Conservation (phyloP, 1,140 invertebrate genomes). For the Sitophilus oryzae region DNA sequence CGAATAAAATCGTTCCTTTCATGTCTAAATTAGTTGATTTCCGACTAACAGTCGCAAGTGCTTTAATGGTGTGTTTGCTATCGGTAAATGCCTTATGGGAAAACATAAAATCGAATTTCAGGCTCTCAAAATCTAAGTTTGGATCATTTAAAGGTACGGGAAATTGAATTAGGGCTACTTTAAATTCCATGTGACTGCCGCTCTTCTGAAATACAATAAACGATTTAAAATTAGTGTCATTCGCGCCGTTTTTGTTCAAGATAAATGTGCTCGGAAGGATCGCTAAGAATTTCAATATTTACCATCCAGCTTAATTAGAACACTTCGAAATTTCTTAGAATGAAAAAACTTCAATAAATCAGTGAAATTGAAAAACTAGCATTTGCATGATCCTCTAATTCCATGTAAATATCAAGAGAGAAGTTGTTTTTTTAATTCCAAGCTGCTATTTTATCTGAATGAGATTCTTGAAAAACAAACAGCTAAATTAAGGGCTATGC, state of each 20-base stretch:
- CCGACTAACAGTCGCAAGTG: constrained; percentile 40
- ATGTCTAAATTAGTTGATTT: constrained; percentile 45
- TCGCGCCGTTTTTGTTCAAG: background rate
- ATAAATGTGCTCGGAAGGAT: background rate
- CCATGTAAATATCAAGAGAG: too few relatives aligned
- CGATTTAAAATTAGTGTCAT: constrained; percentile 9
- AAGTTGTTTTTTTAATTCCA: too few relatives aligned
- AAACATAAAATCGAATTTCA: constrained; percentile 50
- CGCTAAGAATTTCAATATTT: background rate
- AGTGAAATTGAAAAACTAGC: too few relatives aligned
- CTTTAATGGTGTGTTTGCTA: constrained; percentile 39
- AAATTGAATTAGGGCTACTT: constrained; percentile 42
- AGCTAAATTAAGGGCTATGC: too few relatives aligned
- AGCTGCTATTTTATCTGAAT: too few relatives aligned
- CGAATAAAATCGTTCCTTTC: constrained; percentile 43
- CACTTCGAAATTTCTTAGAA: background rate
- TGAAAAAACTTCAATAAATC: too few relatives aligned
- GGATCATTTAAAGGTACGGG: constrained; percentile 30
- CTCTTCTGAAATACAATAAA: constrained; percentile 44
- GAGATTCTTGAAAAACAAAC: too few relatives aligned
- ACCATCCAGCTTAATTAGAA: background rate
- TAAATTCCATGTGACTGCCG: constrained; percentile 50
- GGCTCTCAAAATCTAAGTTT: constrained; percentile 50
- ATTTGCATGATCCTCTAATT: too few relatives aligned
- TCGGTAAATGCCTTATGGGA: constrained; percentile 45